Evolutionary conservation across 2,888 invertebrate species (phyloP), one percentile per base, ranked within the genome.

Genomic region (Melanostoma scalare): DNA sequence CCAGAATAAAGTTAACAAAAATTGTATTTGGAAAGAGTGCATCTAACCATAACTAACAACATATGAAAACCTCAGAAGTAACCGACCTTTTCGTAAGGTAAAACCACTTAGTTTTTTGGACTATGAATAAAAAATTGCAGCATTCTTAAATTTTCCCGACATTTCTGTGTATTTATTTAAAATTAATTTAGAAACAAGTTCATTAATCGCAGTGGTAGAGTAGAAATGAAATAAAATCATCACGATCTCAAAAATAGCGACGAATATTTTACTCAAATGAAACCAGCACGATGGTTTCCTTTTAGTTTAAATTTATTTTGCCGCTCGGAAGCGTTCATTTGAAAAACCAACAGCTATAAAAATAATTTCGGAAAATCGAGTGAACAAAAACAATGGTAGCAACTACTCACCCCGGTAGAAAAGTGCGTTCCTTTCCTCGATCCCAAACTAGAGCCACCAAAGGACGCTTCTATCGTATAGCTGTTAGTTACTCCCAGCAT

Each of bases 381-480:
- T 46, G 10, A 53, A 35, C 30, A 65, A 9, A 65, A 38, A 40
- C n/a, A 20, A 50, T 30, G 8, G 20, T 20, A 36, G 53, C 1
- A 20, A 20, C 20, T 61, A 87, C 88, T 88, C 87, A 91, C 91
- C 88, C 89, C 88, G n/a, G 94, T 94, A 35, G 94, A 94, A 89
- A 98, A 98, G 90, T 98, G 98, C 30, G 96, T 96, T 4, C 95
- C 96, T 87, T 93, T 93, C 89, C 96, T 94, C 53, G 95, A 94
- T 2, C 97, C 97, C 72, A 97, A 91, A 85, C 95, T 95, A 2
- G 98, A 96, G 6, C 98, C 98, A 63, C 97, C 97, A 90, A 98
- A 96, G 0, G 98, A 98, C 5, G 98, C 97, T 92, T 98, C 98
- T 94, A 98, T 94, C 3, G 98, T 98, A 89, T 97, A 98, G 90